These are phyloP conservation scores for Apteryx owenii DNA, from an alignment of 2,113 vertebrate species.

Conservation along the genomic window DNA sequence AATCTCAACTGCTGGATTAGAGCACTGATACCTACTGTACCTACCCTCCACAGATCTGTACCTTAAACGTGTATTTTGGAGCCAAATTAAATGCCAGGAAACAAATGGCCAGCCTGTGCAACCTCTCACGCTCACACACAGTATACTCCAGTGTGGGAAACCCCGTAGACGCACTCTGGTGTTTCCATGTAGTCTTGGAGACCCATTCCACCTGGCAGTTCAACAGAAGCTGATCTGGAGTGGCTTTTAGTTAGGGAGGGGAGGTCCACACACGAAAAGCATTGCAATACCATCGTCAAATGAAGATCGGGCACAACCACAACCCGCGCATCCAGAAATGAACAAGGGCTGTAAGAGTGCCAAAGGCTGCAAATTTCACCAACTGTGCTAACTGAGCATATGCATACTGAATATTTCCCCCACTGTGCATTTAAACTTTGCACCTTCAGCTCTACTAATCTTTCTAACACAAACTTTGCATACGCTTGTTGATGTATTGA, in stretches of 20 bases:
- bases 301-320: not conserved
- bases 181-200: not conserved
- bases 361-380: not conserved
- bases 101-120: not conserved
- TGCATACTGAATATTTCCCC: not conserved
- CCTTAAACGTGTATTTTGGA: fast-evolving
- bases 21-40: not conserved
- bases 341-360: not conserved
- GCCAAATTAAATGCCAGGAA: not conserved
- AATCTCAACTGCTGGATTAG: not conserved
- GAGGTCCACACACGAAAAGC: not conserved
- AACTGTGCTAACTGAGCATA: not conserved
- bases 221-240: not conserved
- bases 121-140: too few relatives aligned
- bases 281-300: not conserved
- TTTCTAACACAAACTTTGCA: not conserved
- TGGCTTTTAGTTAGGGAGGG: not conserved
- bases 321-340: not conserved
- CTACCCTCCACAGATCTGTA: not conserved
- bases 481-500: not conserved
- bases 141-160: not conserved
- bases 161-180: not conserved
- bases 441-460: not conserved
- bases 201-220: not conserved
- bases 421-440: not conserved